These are phyloP conservation scores for Cyclina sinensis DNA, from an alignment of 1,140 invertebrate species.

Conservation along the genomic window DNA sequence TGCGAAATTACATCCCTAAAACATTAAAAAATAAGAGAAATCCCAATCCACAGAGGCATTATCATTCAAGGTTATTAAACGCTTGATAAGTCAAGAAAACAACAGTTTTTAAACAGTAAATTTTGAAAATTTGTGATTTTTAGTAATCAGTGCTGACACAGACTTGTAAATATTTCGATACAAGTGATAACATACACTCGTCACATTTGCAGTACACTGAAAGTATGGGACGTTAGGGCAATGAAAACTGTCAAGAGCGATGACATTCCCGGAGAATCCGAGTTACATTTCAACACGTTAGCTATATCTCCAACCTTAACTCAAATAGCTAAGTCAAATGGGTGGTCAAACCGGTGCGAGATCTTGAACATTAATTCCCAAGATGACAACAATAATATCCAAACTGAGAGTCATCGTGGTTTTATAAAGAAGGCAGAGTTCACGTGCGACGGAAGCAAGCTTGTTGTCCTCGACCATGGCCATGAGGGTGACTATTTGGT, in stretches of 20 bases:
- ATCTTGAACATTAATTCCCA: neutral
- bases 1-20: too few species aligned
- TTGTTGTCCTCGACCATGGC: neutral
- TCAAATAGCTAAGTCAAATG: slow-evolving; percentile 11
- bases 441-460: slow-evolving; percentile 10
- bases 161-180: too few species aligned
- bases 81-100: too few species aligned
- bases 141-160: too few species aligned
- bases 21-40: too few species aligned
- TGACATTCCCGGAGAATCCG: neutral
- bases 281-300: slow-evolving; percentile 5
- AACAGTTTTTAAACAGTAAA: too few species aligned
- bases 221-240: neutral
- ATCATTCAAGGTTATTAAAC: too few species aligned
- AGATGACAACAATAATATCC: neutral
- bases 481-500: slow-evolving; percentile 7
- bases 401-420: neutral
- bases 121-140: too few species aligned
- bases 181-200: too few species aligned
- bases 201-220: neutral
- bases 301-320: neutral
- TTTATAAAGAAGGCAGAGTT: slow-evolving; percentile 25
- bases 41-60: too few species aligned
- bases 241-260: neutral
- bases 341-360: neutral